Evolutionary conservation across 2,888 invertebrate species (phyloP).

Genomic region (Mimas tiliae): DNA sequence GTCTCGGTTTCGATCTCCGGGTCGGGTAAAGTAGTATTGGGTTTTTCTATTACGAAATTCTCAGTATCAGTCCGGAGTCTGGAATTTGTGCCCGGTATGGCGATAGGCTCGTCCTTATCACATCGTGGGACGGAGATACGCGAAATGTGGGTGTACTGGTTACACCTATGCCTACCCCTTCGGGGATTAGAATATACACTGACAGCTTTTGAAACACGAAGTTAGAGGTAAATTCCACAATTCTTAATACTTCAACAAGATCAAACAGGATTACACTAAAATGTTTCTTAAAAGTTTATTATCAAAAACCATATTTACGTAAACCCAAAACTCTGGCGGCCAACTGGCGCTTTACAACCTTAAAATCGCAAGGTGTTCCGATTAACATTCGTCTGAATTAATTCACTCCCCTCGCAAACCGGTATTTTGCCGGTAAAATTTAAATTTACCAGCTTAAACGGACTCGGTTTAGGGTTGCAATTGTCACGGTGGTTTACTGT

Average conservation of each 20-base stretch:
- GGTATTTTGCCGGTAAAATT: constrained; percentile 48
- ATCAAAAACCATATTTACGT: constrained; percentile 1
- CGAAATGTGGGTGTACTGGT: no score
- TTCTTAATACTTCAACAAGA: constrained; percentile 32
- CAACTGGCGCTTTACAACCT: constrained; percentile 45
- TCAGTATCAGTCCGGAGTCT: no score
- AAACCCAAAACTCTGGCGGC: constrained; percentile 36
- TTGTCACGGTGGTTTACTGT: neutral
- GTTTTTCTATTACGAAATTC: no score
- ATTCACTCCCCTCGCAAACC: constrained; percentile 50
- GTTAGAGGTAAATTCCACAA: no score
- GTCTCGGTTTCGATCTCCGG: no score
- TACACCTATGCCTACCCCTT: no score
- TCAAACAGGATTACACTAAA: constrained; percentile 29
- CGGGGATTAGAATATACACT: no score
- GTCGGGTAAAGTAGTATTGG: no score
- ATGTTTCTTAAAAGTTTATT: neutral
- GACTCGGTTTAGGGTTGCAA: constrained; percentile 26
- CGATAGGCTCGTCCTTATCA: no score
- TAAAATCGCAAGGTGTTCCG: constrained; percentile 56
- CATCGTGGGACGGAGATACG: no score
- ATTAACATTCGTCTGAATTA: constrained; percentile 62
- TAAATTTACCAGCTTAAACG: constrained; percentile 39
- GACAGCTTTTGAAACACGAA: no score
- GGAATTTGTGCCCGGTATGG: no score